phyloP scores from a whole-genome alignment of 2,888 invertebrate species.

The Noctua janthe region DNA sequence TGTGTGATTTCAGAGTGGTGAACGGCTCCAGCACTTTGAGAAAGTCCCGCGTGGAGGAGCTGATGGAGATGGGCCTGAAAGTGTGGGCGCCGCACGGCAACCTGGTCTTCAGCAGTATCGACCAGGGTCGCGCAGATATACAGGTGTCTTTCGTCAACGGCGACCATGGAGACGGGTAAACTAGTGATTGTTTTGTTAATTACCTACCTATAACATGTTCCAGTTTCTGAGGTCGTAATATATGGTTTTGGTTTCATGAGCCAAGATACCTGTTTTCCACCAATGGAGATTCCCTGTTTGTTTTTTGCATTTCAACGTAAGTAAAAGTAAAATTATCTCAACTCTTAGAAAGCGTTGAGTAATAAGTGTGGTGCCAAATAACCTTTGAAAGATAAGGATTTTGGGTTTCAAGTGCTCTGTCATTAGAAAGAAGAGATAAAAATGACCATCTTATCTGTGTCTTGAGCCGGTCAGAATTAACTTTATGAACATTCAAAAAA shows the following conservation, averaged over 20 bases:
- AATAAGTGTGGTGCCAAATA: too few relatives aligned
- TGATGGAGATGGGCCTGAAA: conserved; percentile 91
- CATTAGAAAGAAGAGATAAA: too few relatives aligned
- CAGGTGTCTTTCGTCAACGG: conserved; percentile 93
- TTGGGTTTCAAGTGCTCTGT: too few relatives aligned
- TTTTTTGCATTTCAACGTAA: too few relatives aligned
- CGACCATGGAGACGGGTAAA: conserved; percentile 93
- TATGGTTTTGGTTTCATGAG: background rate
- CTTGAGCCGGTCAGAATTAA: too few relatives aligned
- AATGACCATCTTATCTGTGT: too few relatives aligned
- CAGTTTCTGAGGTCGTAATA: background rate
- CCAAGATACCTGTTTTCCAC: too few relatives aligned
- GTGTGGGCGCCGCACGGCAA: conserved; percentile 93
- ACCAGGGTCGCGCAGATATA: conserved; percentile 92
- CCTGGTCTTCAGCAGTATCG: conserved; percentile 89
- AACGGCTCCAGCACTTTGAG: conserved; percentile 92
- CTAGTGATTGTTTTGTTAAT: background rate
- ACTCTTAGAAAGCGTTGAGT: too few relatives aligned
- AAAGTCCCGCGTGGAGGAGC: conserved; percentile 88
- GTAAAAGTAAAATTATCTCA: too few relatives aligned
- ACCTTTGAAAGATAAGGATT: too few relatives aligned
- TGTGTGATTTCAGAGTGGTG: conserved; percentile 89
- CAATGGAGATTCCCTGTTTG: too few relatives aligned
- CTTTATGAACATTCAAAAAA: too few relatives aligned
- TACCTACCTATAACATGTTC: background rate